Evolutionary conservation across 2,113 vertebrate genomes (phyloP).

Genomic region (Sebastes schlegelii): DNA sequence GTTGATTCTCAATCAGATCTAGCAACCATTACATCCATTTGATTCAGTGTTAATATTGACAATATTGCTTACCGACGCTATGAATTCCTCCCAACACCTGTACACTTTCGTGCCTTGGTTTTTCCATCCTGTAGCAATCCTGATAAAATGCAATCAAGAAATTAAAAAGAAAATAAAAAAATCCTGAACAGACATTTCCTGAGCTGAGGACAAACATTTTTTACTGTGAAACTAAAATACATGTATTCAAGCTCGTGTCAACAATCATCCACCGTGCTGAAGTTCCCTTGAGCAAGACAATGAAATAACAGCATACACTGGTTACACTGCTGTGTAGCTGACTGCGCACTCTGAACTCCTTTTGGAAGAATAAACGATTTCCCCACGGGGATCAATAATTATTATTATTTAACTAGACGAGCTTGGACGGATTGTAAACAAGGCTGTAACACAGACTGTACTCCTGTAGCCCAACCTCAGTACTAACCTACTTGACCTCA

Average conservation of each 20-base stretch:
- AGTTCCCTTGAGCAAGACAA: conserved; percentile 28
- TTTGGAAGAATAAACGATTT: conserved; percentile 27
- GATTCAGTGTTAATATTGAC: not conserved
- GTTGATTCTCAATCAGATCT: too few relatives aligned
- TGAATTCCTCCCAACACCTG: not conserved
- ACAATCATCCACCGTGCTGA: conserved; percentile 1
- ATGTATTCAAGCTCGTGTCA: not conserved
- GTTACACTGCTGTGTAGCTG: conserved; percentile 25
- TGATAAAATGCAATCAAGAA: not conserved
- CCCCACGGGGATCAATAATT: conserved; percentile 46
- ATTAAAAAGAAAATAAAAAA: not conserved
- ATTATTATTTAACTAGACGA: conserved; percentile 36
- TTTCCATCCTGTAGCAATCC: not conserved
- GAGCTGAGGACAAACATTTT: not conserved
- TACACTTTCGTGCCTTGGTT: not conserved
- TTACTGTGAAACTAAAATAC: not conserved
- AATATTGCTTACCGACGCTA: not conserved
- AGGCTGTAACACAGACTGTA: conserved; percentile 19
- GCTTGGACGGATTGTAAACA: conserved; percentile 33
- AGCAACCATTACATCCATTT: not conserved
- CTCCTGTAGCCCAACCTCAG: conserved; percentile 27
- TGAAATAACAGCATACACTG: not conserved
- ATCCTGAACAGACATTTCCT: not conserved
- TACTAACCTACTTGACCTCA: conserved; percentile 69
- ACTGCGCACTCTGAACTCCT: conserved; percentile 38